A percentile compares a stretch with the other conserved stretches of the same genome.
phyloP scores from a whole-genome alignment of 64 coral and sea anemone species.

The Acropora tenuis region DNA sequence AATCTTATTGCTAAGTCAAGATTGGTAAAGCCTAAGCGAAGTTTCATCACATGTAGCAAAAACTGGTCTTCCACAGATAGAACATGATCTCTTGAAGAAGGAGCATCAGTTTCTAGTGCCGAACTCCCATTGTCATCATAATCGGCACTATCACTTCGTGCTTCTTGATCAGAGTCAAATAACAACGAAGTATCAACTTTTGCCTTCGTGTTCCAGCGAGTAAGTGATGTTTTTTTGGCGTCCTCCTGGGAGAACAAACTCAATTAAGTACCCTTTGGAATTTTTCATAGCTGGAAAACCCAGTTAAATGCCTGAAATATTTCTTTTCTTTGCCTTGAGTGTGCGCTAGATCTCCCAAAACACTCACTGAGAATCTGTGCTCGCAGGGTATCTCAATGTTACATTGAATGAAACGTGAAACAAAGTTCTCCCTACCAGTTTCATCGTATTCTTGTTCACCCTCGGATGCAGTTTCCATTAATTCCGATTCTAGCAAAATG shows the following conservation, averaged over 20 bases:
- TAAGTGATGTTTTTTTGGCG: conserved; percentile 64
- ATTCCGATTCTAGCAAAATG: too few species aligned
- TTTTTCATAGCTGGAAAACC: conserved; percentile 57
- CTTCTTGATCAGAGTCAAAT: conserved; percentile 54
- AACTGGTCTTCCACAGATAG: conserved; percentile 71
- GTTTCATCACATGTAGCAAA: conserved; percentile 72
- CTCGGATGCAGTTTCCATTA: too few species aligned
- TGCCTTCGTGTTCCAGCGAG: conserved; percentile 58
- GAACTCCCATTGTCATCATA: background rate
- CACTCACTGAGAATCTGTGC: background rate
- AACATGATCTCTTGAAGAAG: conserved; percentile 23
- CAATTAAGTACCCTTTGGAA: conserved; percentile 56
- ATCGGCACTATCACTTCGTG: background rate
- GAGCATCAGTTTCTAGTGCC: conserved; percentile 20
- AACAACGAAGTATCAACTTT: conserved; percentile 43
- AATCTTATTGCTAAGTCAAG: conserved; percentile 72
- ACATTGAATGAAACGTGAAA: too few species aligned
- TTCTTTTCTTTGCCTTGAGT: conserved; percentile 44
- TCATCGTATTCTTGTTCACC: too few species aligned
- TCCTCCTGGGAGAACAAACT: conserved; percentile 56
- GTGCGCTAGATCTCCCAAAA: conserved; percentile 36
- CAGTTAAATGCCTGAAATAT: conserved; percentile 66
- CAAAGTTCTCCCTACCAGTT: too few species aligned
- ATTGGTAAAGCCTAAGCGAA: conserved; percentile 65
- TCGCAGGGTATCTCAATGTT: too few species aligned